A percentile compares a stretch with the other conserved stretches of the same genome.
Evolutionary conservation across 1,140 invertebrate species (phyloP).

Genomic region (Lineus longissimus): DNA sequence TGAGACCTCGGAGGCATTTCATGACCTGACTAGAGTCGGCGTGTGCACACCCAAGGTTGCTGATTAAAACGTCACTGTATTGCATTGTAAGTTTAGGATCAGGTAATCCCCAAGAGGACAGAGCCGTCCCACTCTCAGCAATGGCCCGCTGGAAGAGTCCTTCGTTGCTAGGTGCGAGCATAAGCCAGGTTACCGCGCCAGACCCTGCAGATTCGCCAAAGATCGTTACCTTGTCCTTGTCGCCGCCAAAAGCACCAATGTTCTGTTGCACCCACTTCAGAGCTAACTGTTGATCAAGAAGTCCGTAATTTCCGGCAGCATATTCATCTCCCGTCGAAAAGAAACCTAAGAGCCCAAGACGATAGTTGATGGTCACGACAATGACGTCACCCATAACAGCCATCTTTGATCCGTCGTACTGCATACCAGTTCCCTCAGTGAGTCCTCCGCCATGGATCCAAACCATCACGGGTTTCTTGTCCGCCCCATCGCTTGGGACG

Average conservation of each 20-base stretch:
- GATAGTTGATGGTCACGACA: conserved; percentile 58
- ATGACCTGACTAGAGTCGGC: neutral
- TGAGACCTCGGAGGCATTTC: neutral
- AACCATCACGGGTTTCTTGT: conserved; percentile 20
- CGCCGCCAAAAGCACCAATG: conserved; percentile 53
- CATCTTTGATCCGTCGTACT: conserved; percentile 46
- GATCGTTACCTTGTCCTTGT: conserved; percentile 28
- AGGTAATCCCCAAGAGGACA: neutral
- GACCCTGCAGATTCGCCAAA: conserved; percentile 32
- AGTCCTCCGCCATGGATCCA: conserved; percentile 32
- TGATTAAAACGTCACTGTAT: neutral
- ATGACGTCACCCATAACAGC: conserved; percentile 50
- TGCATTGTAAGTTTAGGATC: neutral
- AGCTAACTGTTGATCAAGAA: conserved; percentile 21
- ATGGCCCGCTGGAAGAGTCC: conserved; percentile 39
- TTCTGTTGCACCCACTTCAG: no score
- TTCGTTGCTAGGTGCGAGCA: conserved; percentile 17
- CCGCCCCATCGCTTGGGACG: conserved; percentile 59
- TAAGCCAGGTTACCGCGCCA: conserved; percentile 4
- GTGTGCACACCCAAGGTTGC: neutral
- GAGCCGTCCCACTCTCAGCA: conserved; percentile 18
- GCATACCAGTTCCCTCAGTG: conserved; percentile 28
- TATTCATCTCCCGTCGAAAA: conserved; percentile 59
- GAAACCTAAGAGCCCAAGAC: conserved; percentile 55
- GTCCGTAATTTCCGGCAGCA: conserved; percentile 27